These are phyloP conservation scores for Bombus terrestris DNA, from an alignment of 1,140 invertebrate species.

Conservation along the genomic window DNA sequence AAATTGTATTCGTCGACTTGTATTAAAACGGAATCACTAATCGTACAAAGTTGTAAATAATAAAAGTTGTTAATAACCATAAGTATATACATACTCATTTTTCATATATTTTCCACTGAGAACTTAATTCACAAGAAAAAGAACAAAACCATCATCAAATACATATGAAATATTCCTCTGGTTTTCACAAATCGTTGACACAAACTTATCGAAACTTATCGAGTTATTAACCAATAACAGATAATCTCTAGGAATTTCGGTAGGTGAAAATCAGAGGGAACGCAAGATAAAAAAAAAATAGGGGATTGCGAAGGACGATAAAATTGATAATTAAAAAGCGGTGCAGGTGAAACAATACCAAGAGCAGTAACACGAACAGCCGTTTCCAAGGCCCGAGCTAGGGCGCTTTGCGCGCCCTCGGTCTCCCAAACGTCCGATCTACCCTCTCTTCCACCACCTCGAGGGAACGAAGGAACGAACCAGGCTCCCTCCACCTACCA, in stretches of 20 bases:
- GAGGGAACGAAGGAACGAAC: slow-evolving; percentile 65
- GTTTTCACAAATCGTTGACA: background rate
- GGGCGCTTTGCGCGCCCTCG: slow-evolving; percentile 75
- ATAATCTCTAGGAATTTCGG: background rate
- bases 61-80: background rate
- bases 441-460: slow-evolving; percentile 70
- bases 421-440: slow-evolving; percentile 71
- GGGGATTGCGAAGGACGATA: background rate
- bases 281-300: background rate
- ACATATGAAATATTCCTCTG: background rate
- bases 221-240: background rate
- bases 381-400: slow-evolving; percentile 71
- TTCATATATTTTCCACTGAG: too few relatives aligned
- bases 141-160: background rate
- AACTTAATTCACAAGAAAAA: background rate
- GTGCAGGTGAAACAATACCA: slow-evolving; percentile 26
- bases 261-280: background rate
- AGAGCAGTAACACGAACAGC: slow-evolving; percentile 36
- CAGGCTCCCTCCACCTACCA: slow-evolving; percentile 70
- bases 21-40: background rate
- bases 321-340: slow-evolving; percentile 30
- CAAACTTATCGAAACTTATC: background rate
- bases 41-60: background rate
- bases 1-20: background rate
- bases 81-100: background rate